These are phyloP conservation scores for Dasysyrphus tricinctus DNA, from an alignment of 2,888 invertebrate genomes.

Conservation along the genomic window DNA sequence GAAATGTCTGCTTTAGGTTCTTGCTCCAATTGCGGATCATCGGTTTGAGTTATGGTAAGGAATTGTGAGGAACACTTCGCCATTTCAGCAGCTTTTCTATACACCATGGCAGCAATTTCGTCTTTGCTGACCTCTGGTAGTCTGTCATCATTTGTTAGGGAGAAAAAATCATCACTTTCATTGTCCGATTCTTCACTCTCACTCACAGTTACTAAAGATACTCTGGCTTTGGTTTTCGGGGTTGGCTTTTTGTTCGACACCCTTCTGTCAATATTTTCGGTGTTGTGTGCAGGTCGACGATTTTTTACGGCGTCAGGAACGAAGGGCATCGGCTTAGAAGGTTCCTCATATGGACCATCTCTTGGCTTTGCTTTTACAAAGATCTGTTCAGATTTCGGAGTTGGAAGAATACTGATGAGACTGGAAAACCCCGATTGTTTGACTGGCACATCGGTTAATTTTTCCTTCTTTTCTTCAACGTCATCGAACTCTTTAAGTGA, in stretches of 20 bases:
- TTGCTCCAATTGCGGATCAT: not conserved
- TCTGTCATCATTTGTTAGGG: conserved; percentile 82
- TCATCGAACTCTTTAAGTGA: conserved; percentile 85
- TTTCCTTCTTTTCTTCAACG: conserved; percentile 78
- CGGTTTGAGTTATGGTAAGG: conserved; percentile 50
- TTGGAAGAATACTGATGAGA: conserved; percentile 88
- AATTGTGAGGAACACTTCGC: conserved; percentile 78
- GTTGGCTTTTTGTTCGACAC: conserved; percentile 78
- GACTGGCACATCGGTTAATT: conserved; percentile 26
- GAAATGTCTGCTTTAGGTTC: not conserved
- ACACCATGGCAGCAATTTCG: conserved; percentile 82
- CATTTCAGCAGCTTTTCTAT: conserved; percentile 81
- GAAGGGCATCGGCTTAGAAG: conserved; percentile 76
- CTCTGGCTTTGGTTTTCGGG: conserved; percentile 76
- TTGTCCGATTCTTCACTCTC: conserved; percentile 84
- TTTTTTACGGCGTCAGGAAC: conserved; percentile 83
- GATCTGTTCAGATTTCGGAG: conserved; percentile 84
- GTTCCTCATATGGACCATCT: not conserved
- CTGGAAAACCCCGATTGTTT: conserved; percentile 81
- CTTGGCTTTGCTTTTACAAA: conserved; percentile 76
- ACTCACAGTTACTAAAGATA: conserved; percentile 81
- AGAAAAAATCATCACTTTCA: conserved; percentile 82
- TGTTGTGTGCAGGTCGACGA: conserved; percentile 81
- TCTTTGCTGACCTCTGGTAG: conserved; percentile 84
- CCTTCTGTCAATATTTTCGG: conserved; percentile 79